Percentiles rank a stretch among this genome's conserved stretches.
phyloP scores from a whole-genome alignment of 1,140 invertebrate species.

The Stegodyphus dumicola region DNA sequence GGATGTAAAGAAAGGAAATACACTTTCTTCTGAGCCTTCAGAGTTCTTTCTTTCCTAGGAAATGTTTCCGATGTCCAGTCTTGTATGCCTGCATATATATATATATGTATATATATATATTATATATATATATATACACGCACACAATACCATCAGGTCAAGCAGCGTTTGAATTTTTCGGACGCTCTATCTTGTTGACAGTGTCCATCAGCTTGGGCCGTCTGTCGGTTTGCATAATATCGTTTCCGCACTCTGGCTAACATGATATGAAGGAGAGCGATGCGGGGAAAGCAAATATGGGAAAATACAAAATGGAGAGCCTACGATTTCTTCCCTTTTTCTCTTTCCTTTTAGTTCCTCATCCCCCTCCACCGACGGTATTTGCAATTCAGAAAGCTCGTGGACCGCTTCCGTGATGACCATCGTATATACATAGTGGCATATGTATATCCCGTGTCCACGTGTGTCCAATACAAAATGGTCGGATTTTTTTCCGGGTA shows the following conservation, averaged over 20 bases:
- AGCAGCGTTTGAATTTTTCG: conserved; percentile 53
- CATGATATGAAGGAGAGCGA: conserved; percentile 21
- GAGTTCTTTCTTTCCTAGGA: not conserved
- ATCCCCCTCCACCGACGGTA: conserved; percentile 5
- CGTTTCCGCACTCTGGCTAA: conserved; percentile 47
- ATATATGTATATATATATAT: conserved; percentile 24
- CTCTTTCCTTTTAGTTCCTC: not conserved
- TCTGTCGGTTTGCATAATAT: conserved; percentile 60
- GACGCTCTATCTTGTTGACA: conserved; percentile 53
- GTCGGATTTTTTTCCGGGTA: not conserved
- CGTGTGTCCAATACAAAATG: conserved; percentile 43
- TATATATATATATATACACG: conserved; percentile 1
- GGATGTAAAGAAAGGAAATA: no score
- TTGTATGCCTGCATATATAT: conserved; percentile 14
- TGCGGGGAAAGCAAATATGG: conserved; percentile 48
- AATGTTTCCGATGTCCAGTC: conserved; percentile 22
- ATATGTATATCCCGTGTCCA: conserved; percentile 55
- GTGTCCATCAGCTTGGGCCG: conserved; percentile 46
- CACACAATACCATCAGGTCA: conserved; percentile 43
- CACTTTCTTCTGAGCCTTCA: no score
- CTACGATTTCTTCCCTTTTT: conserved; percentile 41
- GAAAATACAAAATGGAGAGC: conserved; percentile 49
- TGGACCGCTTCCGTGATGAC: conserved; percentile 17
- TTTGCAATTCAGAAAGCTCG: conserved; percentile 59
- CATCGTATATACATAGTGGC: conserved; percentile 49